These are phyloP conservation scores for Temnothorax curvispinosus DNA, from an alignment of 1,140 invertebrate species.

Conservation along the genomic window DNA sequence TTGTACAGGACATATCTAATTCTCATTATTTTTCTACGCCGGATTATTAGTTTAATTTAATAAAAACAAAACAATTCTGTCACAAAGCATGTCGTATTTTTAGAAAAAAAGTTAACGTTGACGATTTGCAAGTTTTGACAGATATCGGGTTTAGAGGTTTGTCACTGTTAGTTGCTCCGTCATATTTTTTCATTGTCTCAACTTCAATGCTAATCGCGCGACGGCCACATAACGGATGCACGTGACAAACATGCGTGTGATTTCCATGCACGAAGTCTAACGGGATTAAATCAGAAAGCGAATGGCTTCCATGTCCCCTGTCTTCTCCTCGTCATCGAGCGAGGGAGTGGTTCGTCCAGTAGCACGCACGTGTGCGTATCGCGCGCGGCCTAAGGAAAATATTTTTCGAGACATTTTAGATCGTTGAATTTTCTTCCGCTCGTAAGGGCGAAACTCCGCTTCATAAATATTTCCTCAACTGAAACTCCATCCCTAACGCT, in stretches of 20 bases:
- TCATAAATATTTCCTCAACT: slow-evolving; percentile 20
- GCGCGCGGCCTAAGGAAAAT: slow-evolving; percentile 13
- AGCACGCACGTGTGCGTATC: background rate
- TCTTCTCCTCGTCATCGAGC: slow-evolving; percentile 22
- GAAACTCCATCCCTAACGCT: background rate
- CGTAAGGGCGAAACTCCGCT: background rate
- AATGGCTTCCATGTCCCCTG: slow-evolving; percentile 37
- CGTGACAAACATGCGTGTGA: slow-evolving; percentile 7
- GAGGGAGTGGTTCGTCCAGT: background rate
- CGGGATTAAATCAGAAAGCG: slow-evolving; percentile 36
- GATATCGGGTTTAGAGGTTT: background rate
- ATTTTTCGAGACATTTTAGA: slow-evolving; percentile 21
- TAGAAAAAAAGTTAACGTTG: background rate
- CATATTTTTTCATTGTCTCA: slow-evolving; percentile 25
- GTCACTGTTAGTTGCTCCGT: background rate
- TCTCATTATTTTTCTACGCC: background rate
- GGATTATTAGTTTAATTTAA: background rate
- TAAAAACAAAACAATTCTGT: background rate
- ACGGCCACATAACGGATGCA: slow-evolving; percentile 44
- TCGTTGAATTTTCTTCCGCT: background rate
- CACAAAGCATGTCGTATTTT: background rate
- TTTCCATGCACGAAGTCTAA: slow-evolving; percentile 31
- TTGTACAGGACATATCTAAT: background rate
- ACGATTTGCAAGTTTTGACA: background rate
- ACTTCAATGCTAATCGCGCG: slow-evolving; percentile 28